These are phyloP conservation scores for Cepphus grylle DNA, from an alignment of 2,113 vertebrate species.

Conservation along the genomic window DNA sequence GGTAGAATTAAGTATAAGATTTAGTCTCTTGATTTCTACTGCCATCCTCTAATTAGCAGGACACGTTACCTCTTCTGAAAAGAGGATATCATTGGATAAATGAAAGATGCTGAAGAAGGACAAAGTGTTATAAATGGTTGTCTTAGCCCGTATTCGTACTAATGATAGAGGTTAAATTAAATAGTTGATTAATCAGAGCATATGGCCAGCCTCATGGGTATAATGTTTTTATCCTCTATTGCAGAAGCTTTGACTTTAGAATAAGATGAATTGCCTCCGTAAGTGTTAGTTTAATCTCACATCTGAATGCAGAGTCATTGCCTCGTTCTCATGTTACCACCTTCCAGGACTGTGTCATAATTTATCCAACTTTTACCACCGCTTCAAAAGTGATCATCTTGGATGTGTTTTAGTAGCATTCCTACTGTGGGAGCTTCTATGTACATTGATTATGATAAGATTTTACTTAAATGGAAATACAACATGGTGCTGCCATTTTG, in stretches of 20 bases:
- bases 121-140: conserved; percentile 33
- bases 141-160: conserved; percentile 24
- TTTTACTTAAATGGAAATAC: neutral
- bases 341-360: conserved; percentile 1
- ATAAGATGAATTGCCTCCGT: conserved; percentile 35
- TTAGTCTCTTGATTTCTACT: neutral
- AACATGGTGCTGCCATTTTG: neutral
- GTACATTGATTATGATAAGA: neutral
- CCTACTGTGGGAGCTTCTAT: neutral
- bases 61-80: neutral
- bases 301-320: conserved; percentile 45
- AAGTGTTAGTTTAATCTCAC: conserved; percentile 57
- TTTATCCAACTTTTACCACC: conserved; percentile 47
- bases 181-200: conserved; percentile 57
- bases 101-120: conserved; percentile 8
- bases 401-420: neutral
- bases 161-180: conserved; percentile 56
- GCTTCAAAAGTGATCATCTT: conserved; percentile 7
- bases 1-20: neutral
- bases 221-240: conserved; percentile 46
- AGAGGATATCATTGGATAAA: neutral
- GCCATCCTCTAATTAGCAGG: neutral
- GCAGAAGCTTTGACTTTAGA: conserved; percentile 51
- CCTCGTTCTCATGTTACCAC: conserved; percentile 20
- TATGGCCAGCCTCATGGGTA: conserved; percentile 42